phyloP scores from a whole-genome alignment of 2,888 invertebrate species.

The Actias luna region DNA sequence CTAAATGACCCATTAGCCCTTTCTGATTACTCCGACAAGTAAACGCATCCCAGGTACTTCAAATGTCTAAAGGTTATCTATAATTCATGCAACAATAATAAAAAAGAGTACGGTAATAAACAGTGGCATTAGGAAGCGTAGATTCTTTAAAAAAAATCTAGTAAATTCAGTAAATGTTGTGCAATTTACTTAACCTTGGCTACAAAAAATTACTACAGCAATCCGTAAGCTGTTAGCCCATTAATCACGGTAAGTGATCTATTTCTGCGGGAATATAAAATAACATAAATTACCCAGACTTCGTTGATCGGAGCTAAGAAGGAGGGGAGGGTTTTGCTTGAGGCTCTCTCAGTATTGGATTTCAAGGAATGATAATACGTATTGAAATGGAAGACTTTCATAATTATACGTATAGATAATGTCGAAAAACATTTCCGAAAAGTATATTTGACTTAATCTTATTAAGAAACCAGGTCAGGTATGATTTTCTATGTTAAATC shows the following conservation, averaged over 20 bases:
- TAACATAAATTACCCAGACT: neutral
- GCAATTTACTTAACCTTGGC: neutral
- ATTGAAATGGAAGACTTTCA: neutral
- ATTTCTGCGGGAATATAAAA: conserved; percentile 3
- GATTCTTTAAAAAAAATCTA: neutral
- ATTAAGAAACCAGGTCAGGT: too few relatives aligned
- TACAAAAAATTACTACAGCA: neutral
- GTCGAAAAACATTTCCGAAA: too few relatives aligned
- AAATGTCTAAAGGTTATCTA: neutral
- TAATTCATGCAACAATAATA: neutral
- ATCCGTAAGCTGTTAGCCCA: neutral
- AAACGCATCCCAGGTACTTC: neutral
- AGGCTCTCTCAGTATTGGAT: neutral
- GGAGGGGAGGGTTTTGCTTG: neutral
- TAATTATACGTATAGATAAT: neutral
- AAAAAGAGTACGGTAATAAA: neutral
- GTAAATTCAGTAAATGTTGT: neutral
- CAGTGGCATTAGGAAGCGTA: neutral
- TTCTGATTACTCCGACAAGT: neutral
- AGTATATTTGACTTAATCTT: too few relatives aligned
- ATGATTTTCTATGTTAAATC: too few relatives aligned
- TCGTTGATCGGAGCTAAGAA: conserved; percentile 1
- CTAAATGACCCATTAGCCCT: neutral
- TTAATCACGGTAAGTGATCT: conserved; percentile 4
- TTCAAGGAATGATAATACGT: neutral